Percentiles rank a stretch among this genome's conserved stretches.
phyloP scores from a whole-genome alignment of 64 coral and sea anemone species.

The Trachythela sp. region DNA sequence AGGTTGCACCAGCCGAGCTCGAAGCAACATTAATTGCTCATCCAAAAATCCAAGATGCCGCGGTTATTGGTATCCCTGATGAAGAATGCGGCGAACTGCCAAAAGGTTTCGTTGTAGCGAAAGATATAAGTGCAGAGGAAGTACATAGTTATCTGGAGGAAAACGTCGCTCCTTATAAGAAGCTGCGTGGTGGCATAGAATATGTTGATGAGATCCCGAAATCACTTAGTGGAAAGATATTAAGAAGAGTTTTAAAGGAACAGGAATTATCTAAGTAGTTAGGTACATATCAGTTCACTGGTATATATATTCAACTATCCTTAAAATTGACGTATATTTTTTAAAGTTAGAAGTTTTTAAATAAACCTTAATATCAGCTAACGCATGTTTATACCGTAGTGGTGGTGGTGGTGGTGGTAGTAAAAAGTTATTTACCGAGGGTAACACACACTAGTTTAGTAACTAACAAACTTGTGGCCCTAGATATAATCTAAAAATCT shows the following conservation, averaged over 20 bases:
- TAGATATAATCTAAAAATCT: too few species aligned
- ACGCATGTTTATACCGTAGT: too few species aligned
- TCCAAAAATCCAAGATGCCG: conserved; percentile 69
- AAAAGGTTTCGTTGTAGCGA: conserved; percentile 65
- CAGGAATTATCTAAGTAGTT: background rate
- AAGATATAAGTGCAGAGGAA: conserved; percentile 48
- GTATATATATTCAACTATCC: too few species aligned
- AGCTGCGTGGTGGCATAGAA: conserved; percentile 66
- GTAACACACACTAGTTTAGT: too few species aligned
- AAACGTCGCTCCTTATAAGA: conserved; percentile 67
- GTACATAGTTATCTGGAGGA: conserved; percentile 45
- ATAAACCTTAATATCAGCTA: too few species aligned
- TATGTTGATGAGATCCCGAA: conserved; percentile 66
- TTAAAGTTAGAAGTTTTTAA: too few species aligned
- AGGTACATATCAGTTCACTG: too few species aligned
- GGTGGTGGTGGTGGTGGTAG: too few species aligned
- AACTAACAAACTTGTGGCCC: too few species aligned
- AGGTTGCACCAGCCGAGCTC: conserved; percentile 80
- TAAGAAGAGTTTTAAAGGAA: conserved; percentile 24
- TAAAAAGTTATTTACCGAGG: too few species aligned
- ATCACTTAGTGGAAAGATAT: conserved; percentile 62
- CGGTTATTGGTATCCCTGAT: conserved; percentile 75
- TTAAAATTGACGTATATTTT: too few species aligned
- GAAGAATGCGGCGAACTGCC: conserved; percentile 63
- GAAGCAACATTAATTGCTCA: conserved; percentile 66